Evolutionary conservation across 2,113 vertebrate species (phyloP), one percentile per base, ranked within the genome.

Genomic region (Vidua chalybeata): DNA sequence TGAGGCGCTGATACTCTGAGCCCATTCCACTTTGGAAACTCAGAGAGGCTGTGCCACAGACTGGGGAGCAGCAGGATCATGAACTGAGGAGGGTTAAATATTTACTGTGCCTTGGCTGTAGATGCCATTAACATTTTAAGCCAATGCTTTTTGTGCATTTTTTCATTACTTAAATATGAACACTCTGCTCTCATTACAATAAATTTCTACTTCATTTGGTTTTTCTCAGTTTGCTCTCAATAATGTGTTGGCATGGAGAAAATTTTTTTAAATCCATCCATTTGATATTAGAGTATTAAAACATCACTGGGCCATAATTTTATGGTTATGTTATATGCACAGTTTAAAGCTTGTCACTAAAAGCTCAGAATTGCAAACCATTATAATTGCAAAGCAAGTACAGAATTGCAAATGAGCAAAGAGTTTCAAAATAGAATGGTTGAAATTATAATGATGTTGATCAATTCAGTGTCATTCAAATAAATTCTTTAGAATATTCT

Each of bases 51-150:
- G 58, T 56, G 45, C 63, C 76, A 61, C 27, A 24, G 27, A 21
- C 28, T 55, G 2, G 1, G 46, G 2, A 75, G 21, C 27, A 71
- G 56, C 19, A 61, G 55, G 33, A 49, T 37, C 71, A 54, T 11
- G 13, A 87, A 41, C 13, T 68, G n/a, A 55, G 39, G 28, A 62
- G 27, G 19, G 45, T 89, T 55, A 75, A 52, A 81, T 87, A 59
- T 82, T 94, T 62, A 62, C 45, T 62, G 6, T 81, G 71, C 63
- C 33, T 62, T 39, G n/a, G 41, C 82, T 83, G 63, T 14, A 83
- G 59, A 55, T 45, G 30, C 30, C 75, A 76, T 72, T 83, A 71
- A 91, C 63, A 72, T 78, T 87, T 75, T 68, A 56, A 85, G 24
- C 19, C 2, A 0, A 39, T 30, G 11, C 15, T 68, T 69, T 83